Conservation (phyloP, 2,113 vertebrate genomes). For the Piprites chloris region DNA sequence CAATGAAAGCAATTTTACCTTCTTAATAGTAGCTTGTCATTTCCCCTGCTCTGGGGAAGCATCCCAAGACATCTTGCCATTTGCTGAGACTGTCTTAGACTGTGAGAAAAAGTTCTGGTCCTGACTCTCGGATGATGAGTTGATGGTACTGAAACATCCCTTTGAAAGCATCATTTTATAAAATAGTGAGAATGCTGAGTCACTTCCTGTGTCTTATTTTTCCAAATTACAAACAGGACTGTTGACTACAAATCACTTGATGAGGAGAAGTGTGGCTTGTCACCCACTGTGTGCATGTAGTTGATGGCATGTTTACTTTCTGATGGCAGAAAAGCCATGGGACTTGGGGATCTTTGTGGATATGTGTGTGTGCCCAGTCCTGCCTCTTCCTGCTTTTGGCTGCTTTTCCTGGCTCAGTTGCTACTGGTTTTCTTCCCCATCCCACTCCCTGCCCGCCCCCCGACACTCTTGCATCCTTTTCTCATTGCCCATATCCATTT, state of each 20-base stretch:
- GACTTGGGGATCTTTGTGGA: not conserved
- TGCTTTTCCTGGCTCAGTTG: not conserved
- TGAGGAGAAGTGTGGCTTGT: not conserved
- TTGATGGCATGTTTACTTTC: not conserved
- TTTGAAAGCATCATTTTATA: not conserved
- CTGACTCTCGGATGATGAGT: not conserved
- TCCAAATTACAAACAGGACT: not conserved
- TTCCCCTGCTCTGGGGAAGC: not conserved
- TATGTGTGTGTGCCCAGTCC: not conserved
- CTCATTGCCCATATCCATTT: not conserved
- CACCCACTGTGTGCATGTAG: rapidly evolving
- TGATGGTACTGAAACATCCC: not conserved
- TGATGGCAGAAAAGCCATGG: not conserved
- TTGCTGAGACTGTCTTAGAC: not conserved
- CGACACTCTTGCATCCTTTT: not conserved
- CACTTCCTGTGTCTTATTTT: not conserved
- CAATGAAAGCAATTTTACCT: not conserved
- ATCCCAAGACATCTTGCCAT: not conserved
- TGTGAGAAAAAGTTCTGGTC: not conserved
- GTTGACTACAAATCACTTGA: not conserved
- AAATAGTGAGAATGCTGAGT: not conserved
- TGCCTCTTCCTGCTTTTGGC: not conserved
- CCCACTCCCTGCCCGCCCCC: not conserved
- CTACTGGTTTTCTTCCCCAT: not conserved
- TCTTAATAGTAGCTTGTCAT: not conserved